phyloP scores from a whole-genome alignment of 92 coral and sea anemone genomes.

The Actinostola sp. region DNA sequence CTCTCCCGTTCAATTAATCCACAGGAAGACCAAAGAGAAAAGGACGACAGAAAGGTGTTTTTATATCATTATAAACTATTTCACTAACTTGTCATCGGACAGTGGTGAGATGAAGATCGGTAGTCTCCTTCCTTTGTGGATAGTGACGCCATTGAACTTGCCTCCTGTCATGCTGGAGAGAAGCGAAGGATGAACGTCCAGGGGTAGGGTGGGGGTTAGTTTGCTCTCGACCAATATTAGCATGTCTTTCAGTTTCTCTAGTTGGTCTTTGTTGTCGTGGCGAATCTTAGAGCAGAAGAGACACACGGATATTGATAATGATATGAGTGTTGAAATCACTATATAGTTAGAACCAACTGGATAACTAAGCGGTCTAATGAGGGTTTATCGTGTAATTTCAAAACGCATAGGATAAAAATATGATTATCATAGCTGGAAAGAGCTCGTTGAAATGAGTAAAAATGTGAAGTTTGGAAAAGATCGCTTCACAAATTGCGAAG shows the following conservation, averaged over 20 bases:
- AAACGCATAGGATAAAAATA: too few species aligned
- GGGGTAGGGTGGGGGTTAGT: constrained; percentile 73
- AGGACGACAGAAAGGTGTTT: neutral
- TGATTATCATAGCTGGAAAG: too few species aligned
- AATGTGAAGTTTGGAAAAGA: too few species aligned
- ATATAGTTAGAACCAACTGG: too few species aligned
- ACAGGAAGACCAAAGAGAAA: neutral
- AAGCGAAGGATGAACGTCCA: constrained; percentile 81
- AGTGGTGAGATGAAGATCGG: constrained; percentile 84
- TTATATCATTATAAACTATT: neutral
- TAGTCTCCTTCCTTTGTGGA: constrained; percentile 57
- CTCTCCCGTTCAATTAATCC: too few species aligned
- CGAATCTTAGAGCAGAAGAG: constrained; percentile 72
- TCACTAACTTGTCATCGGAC: constrained; percentile 89
- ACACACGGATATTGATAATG: neutral
- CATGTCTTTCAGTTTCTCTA: constrained; percentile 84
- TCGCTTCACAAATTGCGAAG: too few species aligned
- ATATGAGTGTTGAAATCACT: too few species aligned
- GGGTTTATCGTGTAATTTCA: too few species aligned
- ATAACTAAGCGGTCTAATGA: too few species aligned
- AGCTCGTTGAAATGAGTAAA: too few species aligned
- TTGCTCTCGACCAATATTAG: constrained; percentile 84
- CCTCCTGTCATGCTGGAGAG: constrained; percentile 85
- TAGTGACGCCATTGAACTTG: constrained; percentile 65
- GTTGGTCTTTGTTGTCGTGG: constrained; percentile 93